Evolutionary conservation across 2,113 vertebrate species (phyloP), one percentile per base, ranked within the genome.

Genomic region (Pelecanus crispus): DNA sequence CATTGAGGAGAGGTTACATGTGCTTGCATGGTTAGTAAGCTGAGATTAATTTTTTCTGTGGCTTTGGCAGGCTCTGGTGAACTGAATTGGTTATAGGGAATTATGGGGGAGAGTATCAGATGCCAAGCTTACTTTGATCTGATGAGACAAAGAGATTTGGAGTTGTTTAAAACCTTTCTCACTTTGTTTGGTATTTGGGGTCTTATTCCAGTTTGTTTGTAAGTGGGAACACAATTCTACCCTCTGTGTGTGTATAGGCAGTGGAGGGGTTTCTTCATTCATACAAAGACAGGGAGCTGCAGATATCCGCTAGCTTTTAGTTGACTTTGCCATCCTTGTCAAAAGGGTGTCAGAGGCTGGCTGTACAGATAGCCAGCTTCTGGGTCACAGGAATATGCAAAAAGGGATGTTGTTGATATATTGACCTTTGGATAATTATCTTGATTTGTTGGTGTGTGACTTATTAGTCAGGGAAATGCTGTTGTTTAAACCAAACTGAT

Each of bases 371-470:
- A 62, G 50, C 16, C 79, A 34, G 32, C 72, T 84, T 71, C 52
- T 36, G 40, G 88, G 50, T 59, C 91, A 79, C 22, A 53, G 73
- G 17, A 79, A 36, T 58, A 56, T 49, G 88, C 83, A 94, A 36
- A 89, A 75, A 68, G 42, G 25, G 44, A 32, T 3, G 3, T 49
- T 68, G 83, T 28, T 91, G 55, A 45, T 66, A 32, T 68, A 16
- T n/a, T 92, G 92, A 93, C 88, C 82, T 83, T 81, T 44, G 82
- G 24, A 29, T 86, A 91, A 90, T 95, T 95, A 81, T 13, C 92
- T 75, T 89, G 61, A 91, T 94, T 81, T 91, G 86, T 87, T 90
- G 70, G 17, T 0, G 0, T 70, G 9, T 82, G 86, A 87, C 52
- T 94, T 79, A 53, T 1, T 89, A 82, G 66, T 52, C 40, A 85